phyloP scores from a whole-genome alignment of 2,113 vertebrate species.

The Onychostoma macrolepis region DNA sequence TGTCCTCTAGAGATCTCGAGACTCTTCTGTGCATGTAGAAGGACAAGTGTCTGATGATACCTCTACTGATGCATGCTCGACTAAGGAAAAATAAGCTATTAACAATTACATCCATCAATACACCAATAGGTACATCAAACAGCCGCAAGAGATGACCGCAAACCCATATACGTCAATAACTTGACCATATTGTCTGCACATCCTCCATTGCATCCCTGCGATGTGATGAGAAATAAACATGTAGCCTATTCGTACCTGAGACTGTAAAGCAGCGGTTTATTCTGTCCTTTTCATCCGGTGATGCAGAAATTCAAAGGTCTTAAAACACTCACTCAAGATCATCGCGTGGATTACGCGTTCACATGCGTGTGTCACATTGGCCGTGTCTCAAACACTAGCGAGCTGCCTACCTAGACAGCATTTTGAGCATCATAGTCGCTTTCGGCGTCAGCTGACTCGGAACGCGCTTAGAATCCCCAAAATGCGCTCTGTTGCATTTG shows the following conservation, averaged over 20 bases:
- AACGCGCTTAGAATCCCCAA: not conserved
- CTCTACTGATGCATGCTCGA: no score
- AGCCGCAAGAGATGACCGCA: not conserved
- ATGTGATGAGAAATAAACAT: not conserved
- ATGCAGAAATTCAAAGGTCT: not conserved
- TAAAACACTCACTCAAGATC: conserved; percentile 1
- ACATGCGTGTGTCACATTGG: not conserved
- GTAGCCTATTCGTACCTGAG: not conserved
- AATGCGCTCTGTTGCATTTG: not conserved
- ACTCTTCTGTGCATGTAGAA: not conserved
- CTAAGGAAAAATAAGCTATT: not conserved
- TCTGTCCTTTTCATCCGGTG: not conserved
- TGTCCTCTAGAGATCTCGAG: not conserved
- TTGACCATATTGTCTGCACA: not conserved
- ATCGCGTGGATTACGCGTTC: conserved; percentile 6
- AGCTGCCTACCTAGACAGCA: conserved; percentile 20
- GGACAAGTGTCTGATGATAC: not conserved
- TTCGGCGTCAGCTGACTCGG: not conserved
- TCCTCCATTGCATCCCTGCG: not conserved
- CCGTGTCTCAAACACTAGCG: not conserved
- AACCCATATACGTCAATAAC: not conserved
- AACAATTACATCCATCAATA: not conserved
- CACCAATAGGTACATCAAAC: not conserved
- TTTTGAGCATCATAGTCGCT: not conserved
- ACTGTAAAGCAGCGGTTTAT: not conserved